Evolutionary conservation across 2,888 invertebrate genomes (phyloP), one percentile per base, ranked within the genome.

Genomic region (Pyrocoelia pectoralis): DNA sequence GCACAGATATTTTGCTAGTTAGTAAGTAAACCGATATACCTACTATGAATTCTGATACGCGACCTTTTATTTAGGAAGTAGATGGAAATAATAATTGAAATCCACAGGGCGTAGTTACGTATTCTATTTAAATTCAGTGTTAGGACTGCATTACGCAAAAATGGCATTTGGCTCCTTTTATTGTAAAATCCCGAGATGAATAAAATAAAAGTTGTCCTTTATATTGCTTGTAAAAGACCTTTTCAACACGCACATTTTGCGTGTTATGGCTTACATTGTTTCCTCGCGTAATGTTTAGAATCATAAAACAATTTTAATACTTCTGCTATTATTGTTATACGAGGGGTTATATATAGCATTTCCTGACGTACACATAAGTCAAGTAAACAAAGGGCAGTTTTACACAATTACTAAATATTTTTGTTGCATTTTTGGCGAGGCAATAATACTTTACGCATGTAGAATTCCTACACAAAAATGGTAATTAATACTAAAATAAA

Each of bases 141-240:
- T 53, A 51, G 54, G 52, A 19, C 41, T 18, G 64, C 52, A 63
- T 63, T 68, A 69, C 66, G 49, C 58, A 62, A 64, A 68, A 69
- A 68, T 58, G 54, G 65, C 66, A 68, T 68, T 69, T 69, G 63
- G 64, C 62, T 68, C 65, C 63, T 64, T 69, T 69, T 65, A 63
- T 50, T 63, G 65, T 51, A 55, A 65, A 65, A 52, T 33, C 52
- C 52, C 49, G 65, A 61, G 53, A 54, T 68, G 70, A 70, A 70
- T 70, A 70, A 70, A 68, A 67, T 70, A 65, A 46, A 59, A 63
- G 33, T 58, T 63, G 50, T 43, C 62, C 50, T 63, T 63, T 48
- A 41, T 56, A 51, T 56, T 53, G 56, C 38, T 57, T 53, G 28
- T 56, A 61, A 62, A 49, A 48, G 56, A 43, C 60, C 54, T 55